Conservation (phyloP, 2,888 invertebrate species). For the Epinotia nisella region DNA sequence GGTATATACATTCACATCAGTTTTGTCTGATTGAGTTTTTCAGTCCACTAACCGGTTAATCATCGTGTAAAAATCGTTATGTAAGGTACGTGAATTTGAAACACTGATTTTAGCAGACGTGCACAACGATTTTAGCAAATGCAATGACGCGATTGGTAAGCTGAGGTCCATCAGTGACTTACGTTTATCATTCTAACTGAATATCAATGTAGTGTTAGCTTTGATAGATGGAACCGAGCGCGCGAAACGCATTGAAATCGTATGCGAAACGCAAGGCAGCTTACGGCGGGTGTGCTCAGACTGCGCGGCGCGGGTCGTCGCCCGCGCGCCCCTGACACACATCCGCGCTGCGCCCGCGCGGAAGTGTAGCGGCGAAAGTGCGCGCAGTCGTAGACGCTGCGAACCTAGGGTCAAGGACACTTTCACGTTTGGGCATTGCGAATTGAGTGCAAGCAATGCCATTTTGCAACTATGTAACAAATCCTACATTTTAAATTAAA, state of each 20-base stretch:
- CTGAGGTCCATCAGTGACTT: background rate
- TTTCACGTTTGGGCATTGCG: conserved; percentile 8
- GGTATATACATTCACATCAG: too few species aligned
- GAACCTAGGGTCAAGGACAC: conserved; percentile 34
- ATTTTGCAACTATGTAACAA: background rate
- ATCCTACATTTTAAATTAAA: background rate
- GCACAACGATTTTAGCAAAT: too few species aligned
- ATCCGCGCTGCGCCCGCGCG: conserved; percentile 46
- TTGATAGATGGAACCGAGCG: too few species aligned
- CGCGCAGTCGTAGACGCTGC: background rate
- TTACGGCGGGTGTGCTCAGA: conserved; percentile 48
- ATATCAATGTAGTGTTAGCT: too few species aligned
- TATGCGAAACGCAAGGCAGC: background rate
- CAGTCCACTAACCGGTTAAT: too few species aligned
- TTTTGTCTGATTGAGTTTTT: too few species aligned
- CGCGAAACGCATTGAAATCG: background rate
- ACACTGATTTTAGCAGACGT: too few species aligned
- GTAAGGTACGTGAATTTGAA: too few species aligned
- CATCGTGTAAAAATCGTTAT: too few species aligned
- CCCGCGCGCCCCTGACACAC: conserved; percentile 64
- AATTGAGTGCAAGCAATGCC: background rate
- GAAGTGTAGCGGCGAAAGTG: conserved; percentile 29
- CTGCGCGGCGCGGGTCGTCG: conserved; percentile 57
- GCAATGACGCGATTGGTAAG: background rate
- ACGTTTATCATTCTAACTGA: background rate